These are phyloP conservation scores for Mesoclemmys tuberculata DNA, from an alignment of 2,113 vertebrate genomes.

Conservation along the genomic window DNA sequence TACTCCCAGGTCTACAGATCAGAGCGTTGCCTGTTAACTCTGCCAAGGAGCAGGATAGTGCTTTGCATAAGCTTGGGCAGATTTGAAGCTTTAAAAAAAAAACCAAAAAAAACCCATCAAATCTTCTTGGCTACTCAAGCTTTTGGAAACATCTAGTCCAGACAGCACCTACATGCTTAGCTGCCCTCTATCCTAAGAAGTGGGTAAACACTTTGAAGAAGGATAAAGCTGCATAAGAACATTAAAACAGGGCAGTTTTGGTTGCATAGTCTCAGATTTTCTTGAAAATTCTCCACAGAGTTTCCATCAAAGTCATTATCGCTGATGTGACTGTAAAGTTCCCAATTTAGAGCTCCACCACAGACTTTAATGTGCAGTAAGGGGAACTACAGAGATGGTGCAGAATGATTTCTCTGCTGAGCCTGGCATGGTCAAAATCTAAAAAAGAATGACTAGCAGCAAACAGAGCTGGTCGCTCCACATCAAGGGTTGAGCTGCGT, in stretches of 20 bases:
- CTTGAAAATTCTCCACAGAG: background rate
- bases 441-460: background rate
- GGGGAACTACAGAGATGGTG: background rate
- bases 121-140: background rate
- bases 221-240: background rate
- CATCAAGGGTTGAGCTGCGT: background rate
- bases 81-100: background rate
- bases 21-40: background rate
- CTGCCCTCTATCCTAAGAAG: background rate
- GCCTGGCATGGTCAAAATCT: background rate
- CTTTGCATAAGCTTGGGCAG: background rate
- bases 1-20: background rate
- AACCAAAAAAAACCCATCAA: background rate
- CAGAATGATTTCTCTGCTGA: background rate
- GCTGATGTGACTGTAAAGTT: background rate
- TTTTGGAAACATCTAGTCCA: background rate
- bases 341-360: background rate
- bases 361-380: fast-evolving
- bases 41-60: background rate
- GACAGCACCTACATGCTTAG: background rate
- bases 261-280: background rate
- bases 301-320: background rate
- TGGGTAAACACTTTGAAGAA: background rate
- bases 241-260: background rate
- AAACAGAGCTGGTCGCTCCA: background rate